Base-by-base conservation (phyloP, 2,797 vertebrate genomes). In the Siniperca scherzeri region DNA sequence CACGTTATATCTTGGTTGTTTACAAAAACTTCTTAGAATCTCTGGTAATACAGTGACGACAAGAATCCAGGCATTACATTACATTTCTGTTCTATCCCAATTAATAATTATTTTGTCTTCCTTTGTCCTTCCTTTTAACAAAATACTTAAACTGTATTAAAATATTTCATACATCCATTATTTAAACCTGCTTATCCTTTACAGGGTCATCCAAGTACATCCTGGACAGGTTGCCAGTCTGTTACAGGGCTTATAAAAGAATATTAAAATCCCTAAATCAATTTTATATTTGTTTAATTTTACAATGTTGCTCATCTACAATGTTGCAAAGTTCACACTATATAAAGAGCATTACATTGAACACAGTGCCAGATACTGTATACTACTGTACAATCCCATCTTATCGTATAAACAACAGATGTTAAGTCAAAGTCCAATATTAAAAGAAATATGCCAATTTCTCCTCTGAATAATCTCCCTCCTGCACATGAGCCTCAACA, bases 361-460 rank as follows among this genome's bases (percentile, higher is more conserved):
- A 3, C 50, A 40, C n/a, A 14, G 22, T 36, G 52, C 4, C 40
- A 78, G 19, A n/a, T 22, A 53, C 16, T 77, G 36, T n/a, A 27
- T 25, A 8, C 30, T 36, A 21, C 66, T 68, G 62, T 13, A 72
- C 11, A 12, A 6, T 38, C 38, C 13, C 30, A 10, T 42, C 40
- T 42, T 22, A 50, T 48, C 30, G 2, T 25, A 74, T 66, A 81
- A 90, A 91, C 86, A 88, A 22, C 82, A 88, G 81, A 74, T 85
- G 82, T 38, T 30, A 3, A 30, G 3, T 36, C 36, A 57, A 7
- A 36, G 17, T 46, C 19, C 62, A 79, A 33, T 72, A 77, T 83
- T 72, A 81, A 87, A 88, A 70, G 53, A 88, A 93, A 85, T 83
- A 89, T 66, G 65, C 30, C 83, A 78, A 33, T 88, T 89, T 72